Evolutionary conservation across 2,888 invertebrate genomes (phyloP), one percentile per base, ranked within the genome.

Genomic region (Pomacea canaliculata): DNA sequence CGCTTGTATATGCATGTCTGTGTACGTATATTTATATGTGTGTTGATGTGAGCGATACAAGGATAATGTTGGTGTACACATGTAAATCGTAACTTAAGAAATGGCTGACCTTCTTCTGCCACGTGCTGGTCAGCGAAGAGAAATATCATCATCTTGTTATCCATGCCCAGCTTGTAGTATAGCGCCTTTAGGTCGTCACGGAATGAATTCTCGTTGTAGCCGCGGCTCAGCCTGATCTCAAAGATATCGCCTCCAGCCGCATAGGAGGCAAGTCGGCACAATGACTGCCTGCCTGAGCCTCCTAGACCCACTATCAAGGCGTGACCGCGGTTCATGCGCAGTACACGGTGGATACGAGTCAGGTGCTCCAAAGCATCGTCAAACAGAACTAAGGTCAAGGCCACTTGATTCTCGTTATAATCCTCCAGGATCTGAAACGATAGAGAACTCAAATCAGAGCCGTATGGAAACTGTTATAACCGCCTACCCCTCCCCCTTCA

Each of bases 301-400:
- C 96, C 96, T 5, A 96, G 95, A 3, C 97, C 97, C 18, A 97
- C 94, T 46, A 97, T 92, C 91, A 97, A 92, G 4, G 94, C 94
- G 89, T 97, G 96, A 0, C 96, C 96, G 79, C 94, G 92, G 87
- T 94, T 93, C 93, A 96, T 94, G 80, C 97, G 93, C 78, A 97
- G 91, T 0, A 94, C 94, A n/a, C 97, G 94, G 84, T 97, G 96
- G 19, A 96, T 93, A 67, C 97, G 92, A 0, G 96, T 97, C 85
- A 97, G 89, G 90, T 97, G 97, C 87, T 97, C 96, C 71, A 97
- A 91, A 68, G 96, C 96, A 88, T 97, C 96, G 87, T 97, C 95
- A 89, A 97, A 97, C 19, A 97, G 92, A 0, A 97, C 96, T 82
- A 97, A 92, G 19, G 93, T 94, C 91, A 97, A 92, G 87, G 94